phyloP scores from a whole-genome alignment of 2,113 vertebrate species.

The Oreochromis aureus region DNA sequence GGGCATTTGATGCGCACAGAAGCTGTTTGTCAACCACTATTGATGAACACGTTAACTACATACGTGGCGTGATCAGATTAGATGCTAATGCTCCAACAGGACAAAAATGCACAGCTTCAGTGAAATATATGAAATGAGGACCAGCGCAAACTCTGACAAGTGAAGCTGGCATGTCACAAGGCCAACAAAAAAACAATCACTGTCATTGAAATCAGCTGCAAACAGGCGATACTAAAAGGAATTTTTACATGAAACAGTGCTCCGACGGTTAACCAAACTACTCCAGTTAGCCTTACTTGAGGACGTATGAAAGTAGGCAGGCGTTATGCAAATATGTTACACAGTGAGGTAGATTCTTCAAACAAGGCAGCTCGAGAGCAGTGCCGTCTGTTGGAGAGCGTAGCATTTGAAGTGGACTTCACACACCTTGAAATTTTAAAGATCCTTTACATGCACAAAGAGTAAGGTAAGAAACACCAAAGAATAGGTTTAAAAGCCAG shows the following conservation, averaged over 20 bases:
- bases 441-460: background rate
- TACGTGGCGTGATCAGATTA: background rate
- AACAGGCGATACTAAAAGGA: background rate
- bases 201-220: background rate
- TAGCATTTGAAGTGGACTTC: background rate
- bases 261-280: background rate
- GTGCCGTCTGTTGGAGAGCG: background rate
- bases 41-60: background rate
- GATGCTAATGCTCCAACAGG: background rate
- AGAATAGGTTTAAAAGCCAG: background rate
- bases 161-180: background rate
- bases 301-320: background rate
- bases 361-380: background rate
- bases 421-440: background rate
- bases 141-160: background rate
- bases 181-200: background rate
- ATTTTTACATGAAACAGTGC: background rate
- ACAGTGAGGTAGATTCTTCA: background rate
- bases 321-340: background rate
- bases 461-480: background rate
- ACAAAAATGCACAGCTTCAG: background rate
- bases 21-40: background rate
- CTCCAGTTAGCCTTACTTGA: background rate
- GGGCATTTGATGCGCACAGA: background rate
- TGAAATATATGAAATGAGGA: background rate